A percentile compares a stretch with the other conserved stretches of the same genome.
These are phyloP conservation scores for Trachops cirrhosus DNA, from an alignment of 2,797 vertebrate species.

Conservation along the genomic window DNA sequence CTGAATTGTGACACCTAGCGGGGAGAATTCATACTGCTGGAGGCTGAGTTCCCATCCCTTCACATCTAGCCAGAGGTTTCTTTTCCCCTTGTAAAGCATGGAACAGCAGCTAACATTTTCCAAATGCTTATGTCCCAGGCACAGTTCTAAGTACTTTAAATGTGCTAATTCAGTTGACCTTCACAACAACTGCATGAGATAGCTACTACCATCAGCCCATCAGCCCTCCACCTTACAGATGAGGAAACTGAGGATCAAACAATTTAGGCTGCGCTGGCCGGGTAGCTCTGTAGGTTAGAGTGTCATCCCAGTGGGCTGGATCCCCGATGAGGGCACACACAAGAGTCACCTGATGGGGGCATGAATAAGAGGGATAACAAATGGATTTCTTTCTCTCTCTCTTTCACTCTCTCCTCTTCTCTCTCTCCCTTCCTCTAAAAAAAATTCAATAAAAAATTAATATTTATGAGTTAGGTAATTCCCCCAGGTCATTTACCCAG, in stretches of 20 bases:
- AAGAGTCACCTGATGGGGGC: too few relatives aligned
- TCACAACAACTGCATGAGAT: neutral
- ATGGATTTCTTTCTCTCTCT: neutral
- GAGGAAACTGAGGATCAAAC: neutral
- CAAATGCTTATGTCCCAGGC: neutral
- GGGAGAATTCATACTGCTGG: neutral
- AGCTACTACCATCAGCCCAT: neutral
- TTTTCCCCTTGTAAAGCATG: neutral
- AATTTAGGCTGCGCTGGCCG: neutral
- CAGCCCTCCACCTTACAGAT: neutral
- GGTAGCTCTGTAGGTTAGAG: neutral
- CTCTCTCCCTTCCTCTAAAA: neutral
- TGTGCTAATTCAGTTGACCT: neutral
- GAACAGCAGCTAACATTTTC: neutral
- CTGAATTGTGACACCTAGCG: constrained; percentile 60
- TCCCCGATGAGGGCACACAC: neutral
- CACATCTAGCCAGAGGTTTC: neutral
- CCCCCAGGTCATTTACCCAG: neutral
- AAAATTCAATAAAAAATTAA: neutral
- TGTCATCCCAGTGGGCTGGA: neutral
- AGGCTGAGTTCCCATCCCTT: neutral
- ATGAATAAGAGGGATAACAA: neutral
- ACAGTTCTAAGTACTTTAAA: neutral
- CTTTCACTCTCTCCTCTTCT: neutral
- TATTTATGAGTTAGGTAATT: neutral